Evolutionary conservation across 2,113 vertebrate genomes (phyloP).

Genomic region (Speoplatyrhinus poulsoni): DNA sequence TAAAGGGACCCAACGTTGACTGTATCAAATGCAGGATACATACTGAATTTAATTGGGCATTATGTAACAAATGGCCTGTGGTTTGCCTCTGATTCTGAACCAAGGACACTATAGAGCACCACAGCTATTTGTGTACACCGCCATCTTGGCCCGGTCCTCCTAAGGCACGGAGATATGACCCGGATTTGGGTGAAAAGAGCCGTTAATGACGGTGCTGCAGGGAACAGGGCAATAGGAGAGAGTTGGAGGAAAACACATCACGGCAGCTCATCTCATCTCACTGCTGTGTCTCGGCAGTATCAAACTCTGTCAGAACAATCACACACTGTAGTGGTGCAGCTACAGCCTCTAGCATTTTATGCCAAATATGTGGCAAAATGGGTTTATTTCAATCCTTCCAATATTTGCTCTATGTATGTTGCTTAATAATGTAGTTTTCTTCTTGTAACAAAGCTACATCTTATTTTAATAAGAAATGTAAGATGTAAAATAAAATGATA

Average conservation of each 20-base stretch:
- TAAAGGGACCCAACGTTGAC: neutral
- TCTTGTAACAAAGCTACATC: no score
- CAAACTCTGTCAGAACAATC: conserved; percentile 8
- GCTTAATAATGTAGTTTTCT: no score
- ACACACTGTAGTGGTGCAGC: neutral
- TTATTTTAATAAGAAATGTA: no score
- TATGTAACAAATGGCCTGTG: neutral
- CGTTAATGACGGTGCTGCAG: neutral
- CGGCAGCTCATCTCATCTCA: neutral
- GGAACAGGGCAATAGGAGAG: neutral
- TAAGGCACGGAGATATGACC: neutral
- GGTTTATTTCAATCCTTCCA: neutral
- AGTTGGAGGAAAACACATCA: neutral
- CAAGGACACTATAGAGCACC: neutral
- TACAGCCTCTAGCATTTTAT: neutral
- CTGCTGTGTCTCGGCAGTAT: neutral
- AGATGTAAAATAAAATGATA: no score
- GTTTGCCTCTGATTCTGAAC: neutral
- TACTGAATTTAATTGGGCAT: neutral
- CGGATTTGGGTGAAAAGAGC: conserved; percentile 1
- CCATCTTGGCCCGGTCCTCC: conserved; percentile 1
- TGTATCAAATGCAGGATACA: neutral
- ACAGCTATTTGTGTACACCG: neutral
- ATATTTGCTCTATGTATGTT: neutral
- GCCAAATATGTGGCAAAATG: neutral